Base-by-base conservation (phyloP, 1,140 invertebrate species). In the Conopomorpha cramerella region DNA sequence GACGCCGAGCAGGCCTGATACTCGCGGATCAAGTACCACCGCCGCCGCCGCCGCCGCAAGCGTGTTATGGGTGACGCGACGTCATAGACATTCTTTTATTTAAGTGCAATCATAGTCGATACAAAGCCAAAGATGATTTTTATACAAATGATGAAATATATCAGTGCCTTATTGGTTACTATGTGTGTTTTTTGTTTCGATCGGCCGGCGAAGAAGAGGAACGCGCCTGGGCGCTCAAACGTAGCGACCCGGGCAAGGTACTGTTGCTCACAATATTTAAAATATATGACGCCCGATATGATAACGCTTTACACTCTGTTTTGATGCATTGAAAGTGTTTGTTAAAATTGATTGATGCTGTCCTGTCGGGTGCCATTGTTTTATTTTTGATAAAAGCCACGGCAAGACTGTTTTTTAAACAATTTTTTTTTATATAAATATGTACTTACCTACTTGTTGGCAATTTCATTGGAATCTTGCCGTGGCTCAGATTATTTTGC, bases 161-260 rank as follows among this genome's bases (percentile, higher is more conserved):
- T 57, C 59, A 70, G 70, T 73, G 71, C 71, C 71, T 73, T 76
- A 73, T 63, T 71, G 64, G 64, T 68, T 58, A 60, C 55, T 45
- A 37, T 51, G 55, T 55, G 65, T n/a, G 61, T 71, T 70, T 70
- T 68, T 58, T 67, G 67, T 68, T 41, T 55, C 46, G 52, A 39
- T 49, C 55, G 47, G 56, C 45, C 59, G 49, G 43, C 51, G 48
- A 41, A 45, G 57, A 58, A 67, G 72, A 76, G 78, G 72, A 76
- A 70, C 79, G 45, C 66, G 78, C 77, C 81, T 73, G 71, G 70
- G 80, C 80, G 64, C 76, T 82, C 81, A 80, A 82, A 77, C 77
- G 38, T 80, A 82, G 79, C 63, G 80, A 78, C 76, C 72, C 72
- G 80, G 81, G 77, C 80, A 77, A 83, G 81, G 81, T 83, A 83